phyloP scores from a whole-genome alignment of 2,113 vertebrate species.

The Nettapus auritus region DNA sequence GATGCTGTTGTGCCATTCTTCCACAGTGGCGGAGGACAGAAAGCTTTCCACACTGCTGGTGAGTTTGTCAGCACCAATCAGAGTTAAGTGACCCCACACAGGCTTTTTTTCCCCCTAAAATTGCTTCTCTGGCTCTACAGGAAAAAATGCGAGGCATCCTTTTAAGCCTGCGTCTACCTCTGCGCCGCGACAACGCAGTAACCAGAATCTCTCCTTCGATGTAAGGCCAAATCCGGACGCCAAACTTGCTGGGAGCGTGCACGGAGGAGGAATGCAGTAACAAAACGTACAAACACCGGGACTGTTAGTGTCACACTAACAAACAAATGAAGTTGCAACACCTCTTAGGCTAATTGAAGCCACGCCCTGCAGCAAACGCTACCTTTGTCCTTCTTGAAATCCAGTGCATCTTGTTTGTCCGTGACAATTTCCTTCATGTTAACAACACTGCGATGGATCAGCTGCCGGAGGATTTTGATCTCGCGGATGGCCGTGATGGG shows the following conservation, averaged over 20 bases:
- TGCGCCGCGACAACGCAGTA: background rate
- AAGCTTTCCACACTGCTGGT: fast-evolving
- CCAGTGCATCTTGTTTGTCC: conserved; percentile 97
- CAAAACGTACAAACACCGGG: background rate
- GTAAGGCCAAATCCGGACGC: background rate
- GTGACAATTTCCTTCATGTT: conserved; percentile 99
- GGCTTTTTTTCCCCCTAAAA: background rate
- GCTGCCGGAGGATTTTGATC: conserved; percentile 96
- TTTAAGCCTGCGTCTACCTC: background rate
- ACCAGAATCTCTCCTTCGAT: background rate
- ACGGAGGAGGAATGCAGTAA: fast-evolving
- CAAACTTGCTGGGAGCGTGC: background rate
- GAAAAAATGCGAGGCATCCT: background rate
- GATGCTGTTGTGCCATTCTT: background rate
- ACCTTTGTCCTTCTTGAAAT: conserved; percentile 99
- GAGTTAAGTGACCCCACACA: background rate
- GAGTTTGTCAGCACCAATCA: background rate
- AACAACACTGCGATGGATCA: conserved; percentile 96
- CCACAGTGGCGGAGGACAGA: background rate
- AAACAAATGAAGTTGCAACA: background rate
- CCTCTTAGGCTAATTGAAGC: background rate
- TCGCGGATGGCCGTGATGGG: conserved; percentile 98
- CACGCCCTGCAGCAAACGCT: background rate
- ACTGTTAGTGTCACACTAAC: background rate
- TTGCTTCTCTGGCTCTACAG: background rate